phyloP scores from a whole-genome alignment of 2,888 invertebrate genomes.

The Altica lythri region DNA sequence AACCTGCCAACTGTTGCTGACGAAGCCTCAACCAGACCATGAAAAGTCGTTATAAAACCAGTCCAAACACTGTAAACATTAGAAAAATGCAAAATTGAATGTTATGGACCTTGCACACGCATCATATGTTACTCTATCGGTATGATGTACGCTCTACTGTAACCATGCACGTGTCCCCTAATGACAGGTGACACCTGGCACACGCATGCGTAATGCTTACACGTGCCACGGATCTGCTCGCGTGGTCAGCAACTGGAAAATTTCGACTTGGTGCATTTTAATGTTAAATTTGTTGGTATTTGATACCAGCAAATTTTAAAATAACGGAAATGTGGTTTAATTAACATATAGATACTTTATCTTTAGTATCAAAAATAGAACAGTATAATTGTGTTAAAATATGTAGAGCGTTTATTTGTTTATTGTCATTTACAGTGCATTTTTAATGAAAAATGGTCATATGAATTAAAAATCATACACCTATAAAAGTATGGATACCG shows the following conservation, averaged over 20 bases:
- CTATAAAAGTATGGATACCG: no score
- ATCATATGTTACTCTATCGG: conserved; percentile 3
- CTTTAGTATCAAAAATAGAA: no score
- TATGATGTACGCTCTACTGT: not conserved
- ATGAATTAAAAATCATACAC: no score
- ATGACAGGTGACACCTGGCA: conserved; percentile 11
- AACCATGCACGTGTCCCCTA: conserved; percentile 1
- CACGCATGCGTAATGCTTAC: not conserved
- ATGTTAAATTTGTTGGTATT: no score
- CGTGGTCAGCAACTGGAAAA: not conserved
- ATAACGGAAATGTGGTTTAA: no score
- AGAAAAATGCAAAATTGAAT: not conserved
- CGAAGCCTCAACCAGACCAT: not conserved
- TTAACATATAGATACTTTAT: no score
- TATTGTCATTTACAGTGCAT: no score
- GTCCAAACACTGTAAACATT: not conserved
- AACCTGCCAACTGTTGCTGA: conserved; percentile 6
- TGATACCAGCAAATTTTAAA: no score
- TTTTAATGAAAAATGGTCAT: no score
- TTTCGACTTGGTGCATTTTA: not conserved
- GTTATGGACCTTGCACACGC: not conserved
- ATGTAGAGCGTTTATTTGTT: no score
- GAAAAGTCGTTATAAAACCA: conserved; percentile 4
- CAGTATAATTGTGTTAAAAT: no score
- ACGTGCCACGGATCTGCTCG: not conserved